Evolutionary conservation across 2,888 invertebrate genomes (phyloP).

Genomic region (Atherix ibis): DNA sequence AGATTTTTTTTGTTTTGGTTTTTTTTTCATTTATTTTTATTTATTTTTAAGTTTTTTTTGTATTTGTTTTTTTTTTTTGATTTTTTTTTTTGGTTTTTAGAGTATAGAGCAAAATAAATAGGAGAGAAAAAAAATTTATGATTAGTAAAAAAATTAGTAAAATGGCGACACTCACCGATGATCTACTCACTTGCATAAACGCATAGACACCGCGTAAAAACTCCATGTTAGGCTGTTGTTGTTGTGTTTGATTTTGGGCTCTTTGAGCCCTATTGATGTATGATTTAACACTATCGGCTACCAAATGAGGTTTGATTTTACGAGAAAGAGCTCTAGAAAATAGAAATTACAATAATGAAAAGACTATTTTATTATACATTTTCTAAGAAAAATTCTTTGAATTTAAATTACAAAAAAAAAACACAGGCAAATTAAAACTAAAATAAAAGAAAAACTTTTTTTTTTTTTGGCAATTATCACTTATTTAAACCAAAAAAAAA

Average conservation of each 20-base stretch:
- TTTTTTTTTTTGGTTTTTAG: neutral
- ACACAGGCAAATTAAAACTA: too few species aligned
- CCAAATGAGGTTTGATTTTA: constrained; percentile 32
- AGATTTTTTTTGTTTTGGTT: neutral
- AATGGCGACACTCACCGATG: constrained; percentile 34
- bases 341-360: constrained; percentile 1
- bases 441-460: too few species aligned
- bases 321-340: constrained; percentile 30
- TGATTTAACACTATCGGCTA: constrained; percentile 32
- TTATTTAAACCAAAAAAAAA: neutral
- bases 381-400: constrained; percentile 1
- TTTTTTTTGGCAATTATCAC: neutral
- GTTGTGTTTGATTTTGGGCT: constrained; percentile 17
- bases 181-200: constrained; percentile 38
- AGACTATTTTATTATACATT: too few species aligned
- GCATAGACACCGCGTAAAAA: constrained; percentile 37
- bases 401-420: neutral
- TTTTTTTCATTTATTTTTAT: neutral
- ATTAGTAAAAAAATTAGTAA: constrained; percentile 33
- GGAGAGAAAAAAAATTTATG: constrained; percentile 29
- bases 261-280: constrained; percentile 32
- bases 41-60: neutral
- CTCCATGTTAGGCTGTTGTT: constrained; percentile 34
- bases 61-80: neutral
- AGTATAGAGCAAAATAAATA: constrained; percentile 17